Conservation (phyloP, 1,140 invertebrate species). For the Bombus pyrosoma region DNA sequence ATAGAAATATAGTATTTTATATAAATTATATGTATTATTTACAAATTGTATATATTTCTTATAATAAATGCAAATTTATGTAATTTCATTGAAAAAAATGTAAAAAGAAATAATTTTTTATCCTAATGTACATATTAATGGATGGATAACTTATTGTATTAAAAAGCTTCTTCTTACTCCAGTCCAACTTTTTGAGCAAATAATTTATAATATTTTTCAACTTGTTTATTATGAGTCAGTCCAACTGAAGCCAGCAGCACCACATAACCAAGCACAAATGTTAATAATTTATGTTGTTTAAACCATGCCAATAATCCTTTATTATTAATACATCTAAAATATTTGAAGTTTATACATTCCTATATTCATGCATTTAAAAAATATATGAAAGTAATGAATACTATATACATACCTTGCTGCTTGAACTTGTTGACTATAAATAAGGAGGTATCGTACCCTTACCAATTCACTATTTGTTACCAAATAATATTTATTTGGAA, state of each 20-base stretch:
- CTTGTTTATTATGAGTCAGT: conserved; percentile 79
- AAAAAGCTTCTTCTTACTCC: conserved; percentile 60
- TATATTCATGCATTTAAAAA: not conserved
- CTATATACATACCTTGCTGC: conserved; percentile 67
- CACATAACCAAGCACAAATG: conserved; percentile 80
- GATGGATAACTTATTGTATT: conserved; percentile 15
- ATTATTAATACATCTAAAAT: conserved; percentile 71
- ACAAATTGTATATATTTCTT: conserved; percentile 52
- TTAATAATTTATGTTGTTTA: conserved; percentile 80
- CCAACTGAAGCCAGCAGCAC: conserved; percentile 80
- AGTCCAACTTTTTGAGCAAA: conserved; percentile 79
- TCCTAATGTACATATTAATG: conserved; percentile 9
- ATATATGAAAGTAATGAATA: conserved; percentile 10
- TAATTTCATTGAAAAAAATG: conserved; percentile 49
- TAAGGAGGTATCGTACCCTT: conserved; percentile 89
- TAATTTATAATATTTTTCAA: conserved; percentile 79
- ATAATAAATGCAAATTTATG: conserved; percentile 52
- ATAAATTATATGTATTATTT: conserved; percentile 56
- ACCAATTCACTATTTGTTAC: conserved; percentile 90
- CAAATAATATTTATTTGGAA: conserved; percentile 89
- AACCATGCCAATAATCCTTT: conserved; percentile 78
- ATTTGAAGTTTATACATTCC: not conserved
- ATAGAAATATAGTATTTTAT: conserved; percentile 48
- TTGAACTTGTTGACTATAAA: conserved; percentile 85
- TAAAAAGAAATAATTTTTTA: conserved; percentile 21